Conservation (phyloP, 2,888 invertebrate species). For the Euspilapteryx auroguttella region DNA sequence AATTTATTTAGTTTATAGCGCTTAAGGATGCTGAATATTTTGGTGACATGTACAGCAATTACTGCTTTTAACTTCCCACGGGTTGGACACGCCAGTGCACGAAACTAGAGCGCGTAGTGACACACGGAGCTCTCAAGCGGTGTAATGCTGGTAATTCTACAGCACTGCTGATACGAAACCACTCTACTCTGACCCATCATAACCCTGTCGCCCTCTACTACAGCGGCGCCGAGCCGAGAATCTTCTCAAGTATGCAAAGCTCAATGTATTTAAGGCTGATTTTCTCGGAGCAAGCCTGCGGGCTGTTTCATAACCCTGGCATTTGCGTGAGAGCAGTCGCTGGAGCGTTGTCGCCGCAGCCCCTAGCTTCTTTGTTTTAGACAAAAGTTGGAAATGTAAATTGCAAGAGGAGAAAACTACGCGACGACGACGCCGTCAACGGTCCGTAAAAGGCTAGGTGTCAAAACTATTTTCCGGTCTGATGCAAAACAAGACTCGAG, state of each 20-base stretch:
- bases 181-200: slow-evolving; percentile 19
- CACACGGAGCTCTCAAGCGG: slow-evolving; percentile 30
- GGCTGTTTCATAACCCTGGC: slow-evolving; percentile 32
- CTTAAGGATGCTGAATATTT: too few species aligned
- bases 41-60: slow-evolving; percentile 23
- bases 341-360: slow-evolving; percentile 18
- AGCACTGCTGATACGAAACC: slow-evolving; percentile 18
- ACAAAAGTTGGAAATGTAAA: slow-evolving; percentile 2
- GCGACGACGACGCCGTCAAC: too few species aligned
- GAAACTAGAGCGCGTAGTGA: slow-evolving; percentile 39
- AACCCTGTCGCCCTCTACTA: too few species aligned
- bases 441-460: too few species aligned
- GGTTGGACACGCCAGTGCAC: slow-evolving; percentile 21
- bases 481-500: too few species aligned
- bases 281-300: too few species aligned
- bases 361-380: slow-evolving; percentile 9
- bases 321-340: slow-evolving; percentile 30
- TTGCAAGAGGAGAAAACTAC: too few species aligned
- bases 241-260: too few species aligned
- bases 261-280: too few species aligned
- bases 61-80: slow-evolving; percentile 44
- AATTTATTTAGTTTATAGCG: too few species aligned
- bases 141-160: slow-evolving; percentile 32
- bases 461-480: too few species aligned
- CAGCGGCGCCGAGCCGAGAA: too few species aligned